Base-by-base conservation (phyloP, 2,888 invertebrate genomes). In the Philhelius pedissequus region DNA sequence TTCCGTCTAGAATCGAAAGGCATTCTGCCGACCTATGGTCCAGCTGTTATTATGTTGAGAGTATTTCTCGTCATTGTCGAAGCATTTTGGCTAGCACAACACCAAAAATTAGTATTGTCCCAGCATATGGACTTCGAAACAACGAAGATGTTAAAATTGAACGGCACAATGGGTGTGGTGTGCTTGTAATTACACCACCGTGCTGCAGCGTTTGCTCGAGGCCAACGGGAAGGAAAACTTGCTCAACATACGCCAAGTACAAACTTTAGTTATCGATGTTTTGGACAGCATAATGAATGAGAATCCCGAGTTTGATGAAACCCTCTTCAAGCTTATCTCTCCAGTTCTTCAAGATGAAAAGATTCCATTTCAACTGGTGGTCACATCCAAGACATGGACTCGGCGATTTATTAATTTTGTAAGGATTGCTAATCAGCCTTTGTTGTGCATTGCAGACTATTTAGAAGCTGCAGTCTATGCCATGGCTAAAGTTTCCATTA, bases 401-500 rank as follows among this genome's bases (percentile, higher is more conserved):
- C 32, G 60, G 9, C 90, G 92, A 11, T 91, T 96, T 87, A 92
- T 93, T 56, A 90, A 92, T 0, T 92, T 96, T 27, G 77, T 88
- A 11, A 64, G 75, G 6, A 87, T 86, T 15, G 87, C 87, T 15
- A 92, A 92, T 0, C 93, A 94, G 87, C 94, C 96, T 0, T 92
- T 94, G 1, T 91, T 96, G 5, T 94, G 95, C 73, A 94, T 97
- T 71, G 94, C 94, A 0, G 94, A 95, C 22, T 94, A 94, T 87
- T 93, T 96, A 86, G 96, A 97, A 91, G 96, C 96, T 56, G 94
- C 95, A 0, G 91, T 96, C 13, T 96, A 95, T 90, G 95, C 94
- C n/a, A 87, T 93, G 89, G 91, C 93, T 86, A 78, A 92, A 88
- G 91, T 93, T 54, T 90, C 91, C 13, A 88, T 94, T 27, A 91